Evolutionary conservation across 2,797 vertebrate species (phyloP).

Genomic region (Euthynnus affinis): DNA sequence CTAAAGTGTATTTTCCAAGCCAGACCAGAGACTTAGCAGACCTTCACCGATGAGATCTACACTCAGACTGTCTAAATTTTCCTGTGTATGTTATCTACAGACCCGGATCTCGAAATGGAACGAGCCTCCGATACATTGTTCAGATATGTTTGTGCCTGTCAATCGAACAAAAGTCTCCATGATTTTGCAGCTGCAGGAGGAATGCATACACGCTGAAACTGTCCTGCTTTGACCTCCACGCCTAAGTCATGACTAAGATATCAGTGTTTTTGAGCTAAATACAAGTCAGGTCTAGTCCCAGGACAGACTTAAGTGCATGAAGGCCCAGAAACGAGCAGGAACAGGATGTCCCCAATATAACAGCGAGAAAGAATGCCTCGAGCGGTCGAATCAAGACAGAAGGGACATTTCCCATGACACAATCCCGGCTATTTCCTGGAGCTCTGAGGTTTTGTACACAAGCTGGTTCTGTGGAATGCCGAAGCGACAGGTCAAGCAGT

Average conservation of each 20-base stretch:
- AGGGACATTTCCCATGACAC: slow-evolving; percentile 80
- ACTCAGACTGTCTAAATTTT: slow-evolving; percentile 5
- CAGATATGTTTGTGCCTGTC: slow-evolving; percentile 53
- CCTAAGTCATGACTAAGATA: slow-evolving; percentile 12
- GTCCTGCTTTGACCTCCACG: slow-evolving; percentile 42
- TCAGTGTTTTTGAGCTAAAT: slow-evolving; percentile 19
- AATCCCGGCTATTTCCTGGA: slow-evolving; percentile 65
- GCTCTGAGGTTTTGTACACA: slow-evolving; percentile 65
- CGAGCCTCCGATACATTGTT: slow-evolving; percentile 27
- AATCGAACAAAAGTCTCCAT: slow-evolving; percentile 16
- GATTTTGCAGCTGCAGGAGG: slow-evolving; percentile 53
- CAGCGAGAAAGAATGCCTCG: slow-evolving; percentile 57
- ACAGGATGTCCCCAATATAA: slow-evolving; percentile 68
- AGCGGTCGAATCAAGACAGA: slow-evolving; percentile 39
- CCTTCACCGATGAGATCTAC: slow-evolving; percentile 45
- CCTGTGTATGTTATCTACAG: slow-evolving; percentile 36
- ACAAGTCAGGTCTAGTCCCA: slow-evolving; percentile 42
- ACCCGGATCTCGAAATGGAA: slow-evolving; percentile 14
- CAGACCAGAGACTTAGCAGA: background rate
- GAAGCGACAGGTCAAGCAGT: slow-evolving; percentile 39
- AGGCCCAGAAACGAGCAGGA: slow-evolving; percentile 43
- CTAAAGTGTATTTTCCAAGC: background rate
- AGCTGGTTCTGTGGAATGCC: slow-evolving; percentile 48
- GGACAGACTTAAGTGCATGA: slow-evolving; percentile 18
- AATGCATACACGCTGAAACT: slow-evolving; percentile 6